Evolutionary conservation across 2,888 invertebrate genomes (phyloP), one percentile per base, ranked within the genome.

Genomic region (Rhagonycha fulva): DNA sequence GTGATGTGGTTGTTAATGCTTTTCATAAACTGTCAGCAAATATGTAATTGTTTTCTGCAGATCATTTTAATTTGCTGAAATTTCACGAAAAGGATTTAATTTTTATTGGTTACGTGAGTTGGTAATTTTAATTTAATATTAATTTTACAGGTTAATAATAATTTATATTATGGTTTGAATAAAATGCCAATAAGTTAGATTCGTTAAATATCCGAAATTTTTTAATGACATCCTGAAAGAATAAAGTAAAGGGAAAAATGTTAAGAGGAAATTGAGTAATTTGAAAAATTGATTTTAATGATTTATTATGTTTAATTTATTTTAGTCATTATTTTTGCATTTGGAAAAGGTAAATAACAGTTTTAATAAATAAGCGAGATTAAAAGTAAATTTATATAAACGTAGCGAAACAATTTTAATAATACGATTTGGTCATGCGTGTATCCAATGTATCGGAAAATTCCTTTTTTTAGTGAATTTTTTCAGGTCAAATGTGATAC

Each of bases 401-500:
- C 75, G 75, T 76, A 72, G 71, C 72, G 72, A 72, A 76, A 76
- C 76, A 76, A 76, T 76, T 76, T 76, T 72, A 76, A 76, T 76
- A 76, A 76, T 72, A 67, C 72, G 69, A 68, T 70, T 76, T 70
- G 63, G 67, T 67, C 76, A 70, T 76, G 73, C 73, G 76, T 76
- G 70, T 47, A 76, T 68, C 67, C 73, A 76, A 76, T 76, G 76
- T 73, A 76, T 76, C 70, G 76, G 72, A 76, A 76, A 76, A 76
- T 76, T 76, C 72, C 72, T 76, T 76, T 71, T 66, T 76, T 72
- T 70, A 70, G 72, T 67, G 76, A 76, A 76, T 76, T 72, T 76
- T 66, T 76, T 76, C 76, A 76, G 72, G 76, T 76, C 76, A 72
- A 72, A 76, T 76, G 72, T 76, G 76, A 76, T 72, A 76, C 76